Percentiles rank a stretch among this genome's conserved stretches.
Evolutionary conservation across 2,797 vertebrate genomes (phyloP).

Genomic region (Pelodytes ibericus): DNA sequence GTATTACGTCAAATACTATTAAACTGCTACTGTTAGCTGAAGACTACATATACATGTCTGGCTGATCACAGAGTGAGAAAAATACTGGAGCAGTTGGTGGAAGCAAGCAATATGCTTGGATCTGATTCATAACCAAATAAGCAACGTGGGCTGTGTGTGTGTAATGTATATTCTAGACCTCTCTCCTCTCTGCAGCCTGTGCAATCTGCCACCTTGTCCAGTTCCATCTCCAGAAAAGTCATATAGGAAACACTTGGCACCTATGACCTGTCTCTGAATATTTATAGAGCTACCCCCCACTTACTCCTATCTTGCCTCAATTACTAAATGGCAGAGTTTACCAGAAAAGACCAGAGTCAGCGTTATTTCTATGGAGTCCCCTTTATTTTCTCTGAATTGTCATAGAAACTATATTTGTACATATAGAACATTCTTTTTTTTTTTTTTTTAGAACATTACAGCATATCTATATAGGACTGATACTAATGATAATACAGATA

Average conservation of each 20-base stretch:
- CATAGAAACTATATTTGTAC: too few species aligned
- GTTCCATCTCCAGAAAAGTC: neutral
- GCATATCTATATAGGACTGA: too few species aligned
- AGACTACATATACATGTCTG: neutral
- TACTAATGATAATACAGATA: too few species aligned
- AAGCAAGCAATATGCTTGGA: neutral
- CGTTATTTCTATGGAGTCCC: neutral
- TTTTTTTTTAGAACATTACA: too few species aligned
- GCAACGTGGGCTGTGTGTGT: neutral
- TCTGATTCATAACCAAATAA: neutral
- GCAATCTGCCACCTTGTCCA: neutral
- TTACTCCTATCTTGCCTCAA: neutral
- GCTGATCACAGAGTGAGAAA: neutral
- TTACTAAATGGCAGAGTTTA: neutral
- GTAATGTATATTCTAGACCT: neutral
- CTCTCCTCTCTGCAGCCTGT: neutral
- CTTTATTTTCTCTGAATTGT: neutral
- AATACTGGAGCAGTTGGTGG: neutral
- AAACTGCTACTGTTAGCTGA: neutral
- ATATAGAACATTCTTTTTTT: too few species aligned
- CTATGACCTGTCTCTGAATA: constrained; percentile 2
- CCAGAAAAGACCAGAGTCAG: neutral
- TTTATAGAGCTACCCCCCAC: neutral
- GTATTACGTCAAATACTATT: neutral
- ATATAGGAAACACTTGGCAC: neutral